Evolutionary conservation across 1,140 invertebrate species (phyloP).

Genomic region (Tachypleus tridentatus): DNA sequence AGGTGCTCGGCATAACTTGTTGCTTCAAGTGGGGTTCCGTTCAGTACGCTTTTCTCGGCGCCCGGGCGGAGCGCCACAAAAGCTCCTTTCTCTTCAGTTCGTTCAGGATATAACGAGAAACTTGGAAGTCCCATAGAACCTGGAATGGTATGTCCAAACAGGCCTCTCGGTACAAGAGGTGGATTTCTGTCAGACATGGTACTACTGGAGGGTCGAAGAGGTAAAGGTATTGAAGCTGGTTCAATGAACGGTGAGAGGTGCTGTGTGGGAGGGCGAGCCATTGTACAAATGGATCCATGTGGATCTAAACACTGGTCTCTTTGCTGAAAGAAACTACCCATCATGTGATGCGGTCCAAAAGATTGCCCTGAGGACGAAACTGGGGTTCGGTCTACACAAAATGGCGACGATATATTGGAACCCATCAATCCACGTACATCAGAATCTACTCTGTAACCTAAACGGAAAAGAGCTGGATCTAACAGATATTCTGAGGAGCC

Average conservation of each 20-base stretch:
- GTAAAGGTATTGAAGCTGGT: not conserved
- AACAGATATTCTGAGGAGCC: not conserved
- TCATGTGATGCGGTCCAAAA: not conserved
- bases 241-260: not conserved
- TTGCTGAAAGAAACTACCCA: too few relatives aligned
- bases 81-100: not conserved
- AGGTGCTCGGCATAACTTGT: too few relatives aligned
- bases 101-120: not conserved
- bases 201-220: not conserved
- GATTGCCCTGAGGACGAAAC: not conserved
- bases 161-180: not conserved
- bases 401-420: not conserved
- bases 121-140: not conserved
- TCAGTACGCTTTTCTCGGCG: too few relatives aligned
- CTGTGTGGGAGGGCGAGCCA: not conserved
- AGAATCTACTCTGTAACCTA: not conserved
- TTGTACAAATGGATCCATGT: too few relatives aligned
- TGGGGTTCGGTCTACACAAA: not conserved
- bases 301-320: too few relatives aligned
- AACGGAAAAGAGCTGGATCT: not conserved
- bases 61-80: not conserved
- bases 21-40: too few relatives aligned
- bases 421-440: not conserved
- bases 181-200: not conserved
- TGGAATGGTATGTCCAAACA: slow-evolving; percentile 1